These are phyloP conservation scores for Bolinopsis microptera DNA, from an alignment of 37 sponge, comb jelly and placozoan species.

Conservation along the genomic window DNA sequence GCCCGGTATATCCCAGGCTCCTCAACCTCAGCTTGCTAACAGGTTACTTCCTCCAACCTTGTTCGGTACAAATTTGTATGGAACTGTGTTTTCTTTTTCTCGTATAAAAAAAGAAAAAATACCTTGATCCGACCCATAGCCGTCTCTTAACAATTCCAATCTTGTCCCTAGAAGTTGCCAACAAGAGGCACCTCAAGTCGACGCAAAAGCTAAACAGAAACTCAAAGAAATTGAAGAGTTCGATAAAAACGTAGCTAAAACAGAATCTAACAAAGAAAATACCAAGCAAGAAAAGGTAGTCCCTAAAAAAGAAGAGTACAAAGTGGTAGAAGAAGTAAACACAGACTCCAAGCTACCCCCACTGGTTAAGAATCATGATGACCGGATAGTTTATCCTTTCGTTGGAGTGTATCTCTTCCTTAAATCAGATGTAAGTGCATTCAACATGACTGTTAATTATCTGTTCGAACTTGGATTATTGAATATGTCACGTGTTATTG, in stretches of 20 bases:
- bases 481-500: not conserved
- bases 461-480: not conserved
- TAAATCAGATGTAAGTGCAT: not conserved
- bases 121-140: not conserved
- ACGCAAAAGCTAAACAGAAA: not conserved
- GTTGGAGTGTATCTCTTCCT: not conserved
- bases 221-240: constrained; percentile 17
- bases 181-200: not conserved
- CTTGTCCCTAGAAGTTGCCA: not conserved
- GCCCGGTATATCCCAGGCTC: no score
- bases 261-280: not conserved
- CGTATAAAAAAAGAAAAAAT: no score
- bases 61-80: no score
- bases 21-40: no score
- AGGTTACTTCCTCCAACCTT: no score
- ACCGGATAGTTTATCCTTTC: constrained; percentile 6
- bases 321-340: not conserved
- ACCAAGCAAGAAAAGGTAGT: not conserved
- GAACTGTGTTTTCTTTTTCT: no score
- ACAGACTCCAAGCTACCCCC: not conserved
- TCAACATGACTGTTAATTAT: not conserved
- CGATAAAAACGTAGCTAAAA: not conserved
- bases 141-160: not conserved
- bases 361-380: not conserved
- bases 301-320: not conserved